These are phyloP conservation scores for Andrena bicolor DNA, from an alignment of 2,888 invertebrate species.

Conservation along the genomic window DNA sequence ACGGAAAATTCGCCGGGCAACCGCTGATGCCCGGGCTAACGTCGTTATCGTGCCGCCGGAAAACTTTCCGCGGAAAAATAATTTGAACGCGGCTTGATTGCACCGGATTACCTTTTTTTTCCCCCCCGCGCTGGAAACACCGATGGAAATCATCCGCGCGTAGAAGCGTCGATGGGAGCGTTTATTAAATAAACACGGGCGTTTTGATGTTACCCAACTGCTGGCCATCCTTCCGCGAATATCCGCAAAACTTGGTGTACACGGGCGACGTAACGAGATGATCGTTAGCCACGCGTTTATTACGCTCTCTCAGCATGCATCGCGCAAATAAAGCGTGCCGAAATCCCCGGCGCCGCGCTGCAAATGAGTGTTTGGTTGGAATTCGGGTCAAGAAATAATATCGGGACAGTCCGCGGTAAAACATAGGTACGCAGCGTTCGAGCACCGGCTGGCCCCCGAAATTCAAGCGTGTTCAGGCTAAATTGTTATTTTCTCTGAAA, in stretches of 20 bases:
- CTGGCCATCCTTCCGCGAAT: constrained; percentile 40
- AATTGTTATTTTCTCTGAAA: no score
- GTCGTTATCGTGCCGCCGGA: constrained; percentile 56
- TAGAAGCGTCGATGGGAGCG: constrained; percentile 28
- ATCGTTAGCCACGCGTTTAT: constrained; percentile 67
- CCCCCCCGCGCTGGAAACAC: constrained; percentile 4
- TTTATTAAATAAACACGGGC: constrained; percentile 60
- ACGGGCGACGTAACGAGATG: constrained; percentile 59
- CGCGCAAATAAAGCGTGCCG: constrained; percentile 48
- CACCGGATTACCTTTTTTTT: constrained; percentile 18
- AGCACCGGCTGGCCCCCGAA: no score
- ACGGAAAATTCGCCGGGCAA: constrained; percentile 45
- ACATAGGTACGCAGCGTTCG: no score
- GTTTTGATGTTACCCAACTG: constrained; percentile 36
- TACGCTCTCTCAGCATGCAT: constrained; percentile 52
- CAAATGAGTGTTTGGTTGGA: constrained; percentile 25
- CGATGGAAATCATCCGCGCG: constrained; percentile 34
- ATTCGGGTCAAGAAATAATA: constrained; percentile 57
- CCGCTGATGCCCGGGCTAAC: constrained; percentile 55
- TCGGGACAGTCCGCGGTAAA: constrained; percentile 14
- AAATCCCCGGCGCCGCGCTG: constrained; percentile 39
- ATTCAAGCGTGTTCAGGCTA: no score
- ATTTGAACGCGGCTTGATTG: constrained; percentile 45
- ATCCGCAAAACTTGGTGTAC: constrained; percentile 43
- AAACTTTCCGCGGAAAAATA: constrained; percentile 52